These are phyloP conservation scores for Darevskia nairensis DNA, from an alignment of 2,797 vertebrate species.

Conservation along the genomic window DNA sequence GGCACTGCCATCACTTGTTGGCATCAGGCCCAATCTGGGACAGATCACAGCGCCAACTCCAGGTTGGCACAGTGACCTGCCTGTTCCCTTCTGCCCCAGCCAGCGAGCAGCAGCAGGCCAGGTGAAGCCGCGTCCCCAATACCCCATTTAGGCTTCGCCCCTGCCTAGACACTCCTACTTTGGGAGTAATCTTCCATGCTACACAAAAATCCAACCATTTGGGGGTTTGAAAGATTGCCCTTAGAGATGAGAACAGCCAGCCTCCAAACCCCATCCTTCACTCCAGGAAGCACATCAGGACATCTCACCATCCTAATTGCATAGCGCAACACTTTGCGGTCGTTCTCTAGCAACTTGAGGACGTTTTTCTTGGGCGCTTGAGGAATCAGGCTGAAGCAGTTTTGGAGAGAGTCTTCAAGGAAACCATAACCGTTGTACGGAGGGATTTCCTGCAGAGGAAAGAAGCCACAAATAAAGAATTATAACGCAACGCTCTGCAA, in stretches of 20 bases:
- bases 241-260: neutral
- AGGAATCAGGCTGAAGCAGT: slow-evolving; percentile 89
- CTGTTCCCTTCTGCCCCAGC: too few relatives aligned
- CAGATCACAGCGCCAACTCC: too few relatives aligned
- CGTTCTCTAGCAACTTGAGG: slow-evolving; percentile 87
- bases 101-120: neutral
- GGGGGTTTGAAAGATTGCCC: neutral
- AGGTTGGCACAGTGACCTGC: too few relatives aligned
- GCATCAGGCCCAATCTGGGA: too few relatives aligned
- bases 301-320: slow-evolving; percentile 85
- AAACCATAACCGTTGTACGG: slow-evolving; percentile 93
- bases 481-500: neutral
- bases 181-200: neutral
- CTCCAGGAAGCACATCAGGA: neutral
- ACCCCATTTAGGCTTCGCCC: too few relatives aligned
- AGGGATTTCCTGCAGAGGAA: slow-evolving; percentile 82
- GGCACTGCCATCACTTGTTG: too few relatives aligned
- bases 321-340: slow-evolving; percentile 87
- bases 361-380: slow-evolving; percentile 85
- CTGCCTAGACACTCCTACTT: too few relatives aligned
- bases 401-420: slow-evolving; percentile 92
- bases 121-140: too few relatives aligned
- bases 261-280: neutral
- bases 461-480: slow-evolving; percentile 34
- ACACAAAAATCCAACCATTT: neutral